Evolutionary conservation across 1,140 invertebrate species (phyloP).

Genomic region (Conopomorpha cramerella): DNA sequence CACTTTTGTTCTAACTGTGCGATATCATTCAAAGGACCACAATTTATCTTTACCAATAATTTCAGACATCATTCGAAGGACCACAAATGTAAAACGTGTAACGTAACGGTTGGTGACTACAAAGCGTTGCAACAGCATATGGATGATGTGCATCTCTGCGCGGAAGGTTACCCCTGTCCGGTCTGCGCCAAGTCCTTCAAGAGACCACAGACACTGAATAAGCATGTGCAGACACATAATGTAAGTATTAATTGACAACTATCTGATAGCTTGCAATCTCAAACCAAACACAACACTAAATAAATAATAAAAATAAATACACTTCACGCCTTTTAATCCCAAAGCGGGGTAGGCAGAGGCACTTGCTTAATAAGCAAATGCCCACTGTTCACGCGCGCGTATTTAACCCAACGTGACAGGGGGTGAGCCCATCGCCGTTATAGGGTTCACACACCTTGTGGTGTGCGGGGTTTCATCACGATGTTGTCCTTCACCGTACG

Average conservation of each 20-base stretch:
- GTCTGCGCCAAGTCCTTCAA: constrained; percentile 44
- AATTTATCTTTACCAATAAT: background rate
- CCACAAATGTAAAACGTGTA: constrained; percentile 28
- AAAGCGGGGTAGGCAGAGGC: too few species aligned
- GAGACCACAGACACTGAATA: constrained; percentile 43
- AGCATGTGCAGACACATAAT: constrained; percentile 55
- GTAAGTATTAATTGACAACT: constrained; percentile 12
- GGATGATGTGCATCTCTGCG: constrained; percentile 19
- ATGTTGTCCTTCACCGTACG: too few species aligned
- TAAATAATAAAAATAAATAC: too few species aligned
- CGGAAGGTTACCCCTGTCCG: constrained; percentile 22
- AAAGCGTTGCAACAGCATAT: constrained; percentile 17
- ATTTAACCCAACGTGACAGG: too few species aligned
- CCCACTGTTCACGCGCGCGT: too few species aligned
- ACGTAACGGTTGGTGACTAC: constrained; percentile 17
- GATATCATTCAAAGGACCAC: background rate
- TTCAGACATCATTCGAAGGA: constrained; percentile 24
- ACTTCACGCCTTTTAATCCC: too few species aligned
- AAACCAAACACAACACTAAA: too few species aligned
- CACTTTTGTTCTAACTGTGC: background rate
- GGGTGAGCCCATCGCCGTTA: too few species aligned
- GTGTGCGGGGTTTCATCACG: too few species aligned
- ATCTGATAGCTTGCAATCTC: too few species aligned
- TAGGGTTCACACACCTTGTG: too few species aligned
- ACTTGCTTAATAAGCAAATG: too few species aligned